These are phyloP conservation scores for Chrysemys picta DNA, from an alignment of 2,113 vertebrate species.

Conservation along the genomic window DNA sequence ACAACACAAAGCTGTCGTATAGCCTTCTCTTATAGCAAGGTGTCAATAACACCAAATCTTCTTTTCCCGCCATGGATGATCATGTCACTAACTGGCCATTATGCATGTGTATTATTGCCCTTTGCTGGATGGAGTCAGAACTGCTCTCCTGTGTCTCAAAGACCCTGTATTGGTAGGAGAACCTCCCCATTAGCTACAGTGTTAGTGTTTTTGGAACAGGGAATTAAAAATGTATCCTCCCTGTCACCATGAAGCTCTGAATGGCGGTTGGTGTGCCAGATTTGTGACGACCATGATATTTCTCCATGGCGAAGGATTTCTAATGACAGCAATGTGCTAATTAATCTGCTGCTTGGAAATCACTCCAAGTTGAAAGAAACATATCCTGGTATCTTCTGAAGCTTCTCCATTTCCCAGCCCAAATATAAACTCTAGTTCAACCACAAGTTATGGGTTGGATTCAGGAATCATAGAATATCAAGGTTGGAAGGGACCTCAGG, in stretches of 20 bases:
- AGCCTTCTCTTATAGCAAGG: background rate
- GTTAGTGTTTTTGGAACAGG: background rate
- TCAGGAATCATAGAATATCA: background rate
- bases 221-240: background rate
- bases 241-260: background rate
- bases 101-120: fast-evolving
- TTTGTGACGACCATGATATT: background rate
- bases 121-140: background rate
- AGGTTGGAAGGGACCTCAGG: too few relatives aligned
- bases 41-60: background rate
- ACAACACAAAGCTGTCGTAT: background rate
- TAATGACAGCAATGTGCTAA: background rate
- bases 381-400: background rate
- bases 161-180: background rate
- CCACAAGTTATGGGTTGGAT: background rate
- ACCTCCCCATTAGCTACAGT: background rate
- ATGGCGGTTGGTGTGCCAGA: background rate
- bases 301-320: background rate
- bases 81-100: background rate
- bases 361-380: background rate
- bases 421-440: background rate
- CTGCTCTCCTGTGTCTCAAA: background rate
- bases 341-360: background rate
- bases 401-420: background rate
- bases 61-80: conserved; percentile 12